Percentiles rank a stretch among this genome's conserved stretches.
phyloP scores from a whole-genome alignment of 2,797 vertebrate species.

The Neosilurus mollespiculum region DNA sequence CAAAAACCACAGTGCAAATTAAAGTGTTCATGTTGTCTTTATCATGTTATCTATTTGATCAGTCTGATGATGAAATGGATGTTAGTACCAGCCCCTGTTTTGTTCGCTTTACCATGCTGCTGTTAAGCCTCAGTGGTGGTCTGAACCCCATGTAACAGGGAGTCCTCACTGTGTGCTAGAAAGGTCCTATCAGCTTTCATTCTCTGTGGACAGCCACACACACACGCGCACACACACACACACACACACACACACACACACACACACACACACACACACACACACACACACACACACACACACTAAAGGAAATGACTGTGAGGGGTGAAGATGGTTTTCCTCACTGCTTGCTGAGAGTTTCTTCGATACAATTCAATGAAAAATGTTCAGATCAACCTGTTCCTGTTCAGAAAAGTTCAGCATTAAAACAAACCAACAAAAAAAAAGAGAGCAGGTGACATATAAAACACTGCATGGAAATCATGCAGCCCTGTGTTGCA shows the following conservation, averaged over 20 bases:
- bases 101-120: slow-evolving; percentile 77
- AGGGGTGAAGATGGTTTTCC: neutral
- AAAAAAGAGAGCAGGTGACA: neutral
- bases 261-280: slow-evolving; percentile 9
- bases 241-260: slow-evolving; percentile 14
- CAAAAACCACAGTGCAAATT: neutral
- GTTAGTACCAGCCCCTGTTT: slow-evolving; percentile 54
- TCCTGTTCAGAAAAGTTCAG: slow-evolving; percentile 19
- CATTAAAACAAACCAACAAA: neutral
- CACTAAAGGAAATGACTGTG: slow-evolving; percentile 30
- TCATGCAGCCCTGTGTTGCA: neutral
- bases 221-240: slow-evolving; percentile 63
- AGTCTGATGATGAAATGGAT: slow-evolving; percentile 33
- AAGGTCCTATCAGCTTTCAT: slow-evolving; percentile 72
- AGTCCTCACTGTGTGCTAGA: slow-evolving; percentile 80
- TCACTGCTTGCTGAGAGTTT: slow-evolving; percentile 1
- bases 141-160: slow-evolving; percentile 86
- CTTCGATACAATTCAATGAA: neutral
- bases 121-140: slow-evolving; percentile 79
- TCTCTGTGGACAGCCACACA: slow-evolving; percentile 85
- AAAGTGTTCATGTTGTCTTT: neutral
- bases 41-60: slow-evolving; percentile 5
- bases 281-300: slow-evolving; percentile 23
- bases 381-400: neutral
- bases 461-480: neutral